Base-by-base conservation (phyloP, 2,113 vertebrate genomes). In the Myrmophylax atrothorax region DNA sequence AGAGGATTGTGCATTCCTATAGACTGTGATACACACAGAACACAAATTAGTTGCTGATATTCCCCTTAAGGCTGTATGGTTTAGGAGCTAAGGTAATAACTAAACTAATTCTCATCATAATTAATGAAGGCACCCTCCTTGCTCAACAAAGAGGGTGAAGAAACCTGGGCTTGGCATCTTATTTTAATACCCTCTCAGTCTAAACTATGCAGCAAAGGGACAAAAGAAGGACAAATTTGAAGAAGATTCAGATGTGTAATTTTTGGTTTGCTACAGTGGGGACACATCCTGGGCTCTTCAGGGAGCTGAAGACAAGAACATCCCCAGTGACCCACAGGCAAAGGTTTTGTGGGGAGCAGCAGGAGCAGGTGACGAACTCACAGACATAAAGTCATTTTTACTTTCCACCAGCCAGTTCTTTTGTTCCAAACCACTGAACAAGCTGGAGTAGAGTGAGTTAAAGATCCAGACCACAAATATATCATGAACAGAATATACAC, bases 281-380 rank as follows among this genome's bases (percentile, higher is more conserved):
- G 85, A 89, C 79, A 93, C 29, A 63, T 29, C 5, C 14, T 90
- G 89, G 90, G 94, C 82, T 94, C 83, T 58, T 87, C 64, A 62
- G 58, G 87, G 96, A 97, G 66, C 84, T 72, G 87, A 95, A 87
- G 92, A 89, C 81, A 89, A 89, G 94, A 93, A 80, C 53, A 55
- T 40, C 91, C 89, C 93, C 78, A 84, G 91, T n/a, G 94, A 96
- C 70, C 77, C 87, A 46, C 60, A 89, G 89, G 82, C 72, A 95
- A 75, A 64, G 77, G 93, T 89, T 93, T 23, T 3, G 5, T 63
- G 69, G 84, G 19, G 46, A 97, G 46, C 62, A 77, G 84, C 63
- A 49, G 94, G 60, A 84, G 18, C 29, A 85, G 88, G 67, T 24
- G 86, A 82, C 94, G 47, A 90, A 88, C 80, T 88, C 58, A 24